Conservation (phyloP, 2,113 vertebrate species). For the Indicator maculatus region DNA sequence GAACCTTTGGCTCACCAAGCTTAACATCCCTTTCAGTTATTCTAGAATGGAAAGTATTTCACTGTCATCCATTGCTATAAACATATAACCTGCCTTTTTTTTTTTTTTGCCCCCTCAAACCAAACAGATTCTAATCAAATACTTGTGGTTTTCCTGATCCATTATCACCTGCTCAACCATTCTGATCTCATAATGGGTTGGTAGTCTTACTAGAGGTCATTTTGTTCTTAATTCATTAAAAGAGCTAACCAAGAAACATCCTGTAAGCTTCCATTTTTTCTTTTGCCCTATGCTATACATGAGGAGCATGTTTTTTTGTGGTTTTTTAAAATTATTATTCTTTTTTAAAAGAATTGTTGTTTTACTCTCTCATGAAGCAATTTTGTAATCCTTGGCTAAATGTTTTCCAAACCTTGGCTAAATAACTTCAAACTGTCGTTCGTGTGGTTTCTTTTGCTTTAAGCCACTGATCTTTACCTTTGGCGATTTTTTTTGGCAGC, state of each 20-base stretch:
- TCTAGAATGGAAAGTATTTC: slow-evolving; percentile 32
- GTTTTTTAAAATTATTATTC: not conserved
- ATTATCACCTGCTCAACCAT: not conserved
- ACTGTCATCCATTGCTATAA: not conserved
- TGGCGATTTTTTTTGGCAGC: not conserved
- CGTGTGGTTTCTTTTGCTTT: not conserved
- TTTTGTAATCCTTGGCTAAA: not conserved
- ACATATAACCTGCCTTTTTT: not conserved
- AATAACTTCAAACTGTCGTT: not conserved
- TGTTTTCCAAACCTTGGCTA: not conserved
- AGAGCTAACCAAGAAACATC: not conserved
- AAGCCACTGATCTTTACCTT: not conserved
- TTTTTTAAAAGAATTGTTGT: not conserved
- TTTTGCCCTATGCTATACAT: not conserved
- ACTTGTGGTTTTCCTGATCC: not conserved
- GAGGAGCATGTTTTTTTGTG: not conserved
- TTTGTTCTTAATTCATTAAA: not conserved
- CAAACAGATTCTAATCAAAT: slow-evolving; percentile 36
- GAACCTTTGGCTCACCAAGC: not conserved
- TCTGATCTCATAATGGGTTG: not conserved
- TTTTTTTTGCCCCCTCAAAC: not conserved
- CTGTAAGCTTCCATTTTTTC: not conserved
- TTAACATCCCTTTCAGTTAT: not conserved
- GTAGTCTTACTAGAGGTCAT: not conserved
- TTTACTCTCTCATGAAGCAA: not conserved